These are phyloP conservation scores for Notospermus geniculatus DNA, from an alignment of 1,140 invertebrate species.

Conservation along the genomic window DNA sequence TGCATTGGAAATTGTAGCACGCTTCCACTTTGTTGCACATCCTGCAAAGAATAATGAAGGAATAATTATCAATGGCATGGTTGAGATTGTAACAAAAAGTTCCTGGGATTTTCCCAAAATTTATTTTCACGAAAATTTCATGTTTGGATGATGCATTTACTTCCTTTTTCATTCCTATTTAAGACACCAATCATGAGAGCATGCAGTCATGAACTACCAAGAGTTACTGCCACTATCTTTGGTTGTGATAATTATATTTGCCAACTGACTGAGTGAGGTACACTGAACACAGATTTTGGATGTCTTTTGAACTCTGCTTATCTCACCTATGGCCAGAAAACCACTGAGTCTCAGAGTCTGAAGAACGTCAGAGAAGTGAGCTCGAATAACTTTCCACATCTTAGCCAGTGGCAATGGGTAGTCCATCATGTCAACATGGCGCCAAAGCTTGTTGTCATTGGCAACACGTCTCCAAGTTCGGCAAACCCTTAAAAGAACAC, in stretches of 20 bases:
- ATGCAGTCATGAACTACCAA: too few species aligned
- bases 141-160: too few species aligned
- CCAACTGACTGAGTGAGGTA: too few species aligned
- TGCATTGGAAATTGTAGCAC: conserved; percentile 26
- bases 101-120: neutral
- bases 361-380: conserved; percentile 37
- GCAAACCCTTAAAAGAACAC: conserved; percentile 36
- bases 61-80: neutral
- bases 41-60: neutral
- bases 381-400: conserved; percentile 39
- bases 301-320: too few species aligned
- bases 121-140: neutral
- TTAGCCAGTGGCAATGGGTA: conserved; percentile 30
- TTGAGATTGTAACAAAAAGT: conserved; percentile 2
- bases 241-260: too few species aligned
- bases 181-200: too few species aligned
- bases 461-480: conserved; percentile 35
- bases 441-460: conserved; percentile 37
- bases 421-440: conserved; percentile 33
- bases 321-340: conserved; percentile 25
- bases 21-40: conserved; percentile 18
- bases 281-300: too few species aligned
- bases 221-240: too few species aligned
- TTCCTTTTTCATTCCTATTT: too few species aligned
- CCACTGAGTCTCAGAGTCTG: conserved; percentile 31